These are phyloP conservation scores for Tachina grossa DNA, from an alignment of 2,888 invertebrate genomes.

Conservation along the genomic window DNA sequence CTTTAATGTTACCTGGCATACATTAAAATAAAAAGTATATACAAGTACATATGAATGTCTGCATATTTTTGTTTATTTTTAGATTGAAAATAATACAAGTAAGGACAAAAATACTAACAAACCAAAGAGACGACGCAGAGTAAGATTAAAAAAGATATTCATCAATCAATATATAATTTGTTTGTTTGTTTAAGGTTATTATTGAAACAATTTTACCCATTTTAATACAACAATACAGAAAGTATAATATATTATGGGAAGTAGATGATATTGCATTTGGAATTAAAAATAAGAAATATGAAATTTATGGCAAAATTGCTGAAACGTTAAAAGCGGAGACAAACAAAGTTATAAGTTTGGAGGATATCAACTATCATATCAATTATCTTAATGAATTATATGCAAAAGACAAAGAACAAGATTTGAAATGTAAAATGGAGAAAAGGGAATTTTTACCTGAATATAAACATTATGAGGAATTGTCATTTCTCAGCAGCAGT, in stretches of 20 bases:
- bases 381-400: slow-evolving; percentile 62
- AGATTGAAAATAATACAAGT: slow-evolving; percentile 2
- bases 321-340: slow-evolving; percentile 46
- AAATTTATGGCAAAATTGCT: slow-evolving; percentile 47
- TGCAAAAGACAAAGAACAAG: slow-evolving; percentile 52
- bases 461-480: slow-evolving; percentile 35
- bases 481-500: slow-evolving; percentile 54
- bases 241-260: slow-evolving; percentile 55
- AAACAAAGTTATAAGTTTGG: slow-evolving; percentile 31
- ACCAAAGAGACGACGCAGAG: slow-evolving; percentile 29
- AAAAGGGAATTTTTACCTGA: slow-evolving; percentile 40
- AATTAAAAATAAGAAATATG: slow-evolving; percentile 50
- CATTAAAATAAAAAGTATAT: too few species aligned
- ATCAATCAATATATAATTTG: background rate
- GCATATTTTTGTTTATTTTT: slow-evolving; percentile 1
- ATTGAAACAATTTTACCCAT: slow-evolving; percentile 34
- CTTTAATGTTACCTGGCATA: too few species aligned
- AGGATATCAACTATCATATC: slow-evolving; percentile 52
- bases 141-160: slow-evolving; percentile 5
- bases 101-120: background rate
- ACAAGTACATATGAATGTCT: background rate
- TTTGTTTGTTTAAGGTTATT: slow-evolving; percentile 31
- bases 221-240: slow-evolving; percentile 59
- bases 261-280: slow-evolving; percentile 58
- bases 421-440: slow-evolving; percentile 46